A percentile compares a stretch with the other conserved stretches of the same genome.
Conservation (phyloP, 2,888 invertebrate species). For the Campoplex capitator region DNA sequence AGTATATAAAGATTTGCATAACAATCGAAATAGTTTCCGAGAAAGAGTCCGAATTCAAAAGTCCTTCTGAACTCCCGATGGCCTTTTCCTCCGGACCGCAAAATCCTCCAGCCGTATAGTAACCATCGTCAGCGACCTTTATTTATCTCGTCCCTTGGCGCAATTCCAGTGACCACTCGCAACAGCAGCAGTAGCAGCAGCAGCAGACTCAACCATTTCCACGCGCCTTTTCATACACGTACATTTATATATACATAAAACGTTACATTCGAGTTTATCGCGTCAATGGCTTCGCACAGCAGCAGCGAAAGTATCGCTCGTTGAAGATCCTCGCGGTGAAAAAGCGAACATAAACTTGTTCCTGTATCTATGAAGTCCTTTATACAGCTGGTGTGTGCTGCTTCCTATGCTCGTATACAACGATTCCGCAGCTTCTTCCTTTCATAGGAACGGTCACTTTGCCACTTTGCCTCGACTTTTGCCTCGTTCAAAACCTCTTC, state of each 20-base stretch:
- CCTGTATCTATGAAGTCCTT: constrained; percentile 13
- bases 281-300: constrained; percentile 41
- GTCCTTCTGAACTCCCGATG: constrained; percentile 1
- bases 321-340: constrained; percentile 42
- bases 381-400: constrained; percentile 44
- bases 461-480: constrained; percentile 38
- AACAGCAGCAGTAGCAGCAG: no score
- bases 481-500: neutral
- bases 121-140: constrained; percentile 39
- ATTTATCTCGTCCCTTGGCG: constrained; percentile 50
- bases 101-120: constrained; percentile 6
- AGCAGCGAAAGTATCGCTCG: constrained; percentile 44
- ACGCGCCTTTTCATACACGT: constrained; percentile 28
- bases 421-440: constrained; percentile 30
- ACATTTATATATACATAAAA: constrained; percentile 4
- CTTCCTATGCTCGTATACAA: constrained; percentile 43
- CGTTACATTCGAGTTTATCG: constrained; percentile 31
- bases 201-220: constrained; percentile 28
- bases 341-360: constrained; percentile 50
- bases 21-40: constrained; percentile 53
- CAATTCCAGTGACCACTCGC: constrained; percentile 50
- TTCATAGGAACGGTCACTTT: constrained; percentile 25
- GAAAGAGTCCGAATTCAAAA: constrained; percentile 14
- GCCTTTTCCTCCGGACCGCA: constrained; percentile 10
- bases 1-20: constrained; percentile 51